phyloP scores from a whole-genome alignment of 23 tunicate genomes.

The Pegea sp. region DNA sequence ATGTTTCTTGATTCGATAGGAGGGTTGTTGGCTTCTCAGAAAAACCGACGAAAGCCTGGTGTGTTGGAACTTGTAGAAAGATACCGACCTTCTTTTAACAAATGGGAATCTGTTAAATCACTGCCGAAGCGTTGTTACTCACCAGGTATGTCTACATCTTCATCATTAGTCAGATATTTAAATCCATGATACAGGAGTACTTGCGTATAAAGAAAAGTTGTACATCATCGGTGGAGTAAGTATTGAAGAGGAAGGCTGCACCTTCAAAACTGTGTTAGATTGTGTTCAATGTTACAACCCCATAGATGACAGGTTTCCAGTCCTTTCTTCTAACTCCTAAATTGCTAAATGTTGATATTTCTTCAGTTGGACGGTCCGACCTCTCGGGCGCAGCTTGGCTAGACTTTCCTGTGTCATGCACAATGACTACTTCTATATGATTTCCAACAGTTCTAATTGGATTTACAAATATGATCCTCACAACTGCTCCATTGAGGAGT shows the following conservation, averaged over 20 bases:
- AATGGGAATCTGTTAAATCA: slow-evolving; percentile 78
- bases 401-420: slow-evolving; percentile 68
- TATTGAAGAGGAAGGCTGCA: slow-evolving; percentile 65
- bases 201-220: slow-evolving; percentile 62
- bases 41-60: slow-evolving; percentile 72
- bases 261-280: slow-evolving; percentile 66
- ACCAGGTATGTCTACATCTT: slow-evolving; percentile 22
- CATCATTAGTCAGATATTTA: neutral
- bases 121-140: slow-evolving; percentile 92
- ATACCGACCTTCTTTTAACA: slow-evolving; percentile 50
- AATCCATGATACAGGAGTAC: slow-evolving; percentile 15
- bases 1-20: no score
- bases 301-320: slow-evolving; percentile 26
- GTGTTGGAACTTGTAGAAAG: slow-evolving; percentile 79
- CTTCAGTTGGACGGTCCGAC: slow-evolving; percentile 50
- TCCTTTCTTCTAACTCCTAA: neutral
- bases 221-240: slow-evolving; percentile 94
- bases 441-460: slow-evolving; percentile 58
- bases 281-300: slow-evolving; percentile 77
- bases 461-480: slow-evolving; percentile 74
- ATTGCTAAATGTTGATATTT: neutral
- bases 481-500: slow-evolving; percentile 42
- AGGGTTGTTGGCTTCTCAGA: slow-evolving; percentile 89
- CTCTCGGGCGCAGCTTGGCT: slow-evolving; percentile 78
- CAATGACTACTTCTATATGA: slow-evolving; percentile 75